phyloP scores from a whole-genome alignment of 2,888 invertebrate species.

The Stenichneumon culpator region DNA sequence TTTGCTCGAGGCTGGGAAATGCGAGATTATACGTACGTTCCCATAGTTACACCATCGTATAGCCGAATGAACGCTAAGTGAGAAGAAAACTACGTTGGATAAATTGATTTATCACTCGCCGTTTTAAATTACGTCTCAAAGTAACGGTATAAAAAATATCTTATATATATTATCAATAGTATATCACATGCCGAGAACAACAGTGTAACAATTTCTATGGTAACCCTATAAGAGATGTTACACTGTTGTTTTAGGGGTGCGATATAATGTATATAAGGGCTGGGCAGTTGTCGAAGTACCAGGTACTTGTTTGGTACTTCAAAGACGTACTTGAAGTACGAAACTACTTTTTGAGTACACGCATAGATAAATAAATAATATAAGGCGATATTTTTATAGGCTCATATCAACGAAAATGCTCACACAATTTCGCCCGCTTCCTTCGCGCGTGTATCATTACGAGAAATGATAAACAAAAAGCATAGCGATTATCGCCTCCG shows the following conservation, averaged over 20 bases:
- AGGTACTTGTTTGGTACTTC: no score
- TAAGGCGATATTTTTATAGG: constrained; percentile 11
- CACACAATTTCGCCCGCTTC: constrained; percentile 6
- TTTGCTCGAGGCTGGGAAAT: constrained; percentile 63
- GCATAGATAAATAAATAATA: no score
- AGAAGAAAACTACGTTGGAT: neutral
- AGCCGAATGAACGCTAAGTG: neutral
- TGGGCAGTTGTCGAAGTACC: no score
- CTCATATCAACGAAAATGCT: neutral
- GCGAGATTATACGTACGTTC: constrained; percentile 22
- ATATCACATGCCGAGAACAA: no score
- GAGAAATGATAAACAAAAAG: neutral
- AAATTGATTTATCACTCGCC: neutral
- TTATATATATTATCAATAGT: neutral
- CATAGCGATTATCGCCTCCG: neutral
- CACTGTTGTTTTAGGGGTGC: no score
- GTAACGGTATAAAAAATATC: neutral
- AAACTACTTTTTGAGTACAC: no score
- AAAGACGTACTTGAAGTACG: no score
- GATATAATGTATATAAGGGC: neutral
- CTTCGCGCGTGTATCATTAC: constrained; percentile 5
- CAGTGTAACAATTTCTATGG: no score
- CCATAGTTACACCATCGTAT: neutral
- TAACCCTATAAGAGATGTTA: no score
- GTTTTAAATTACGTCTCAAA: neutral